Evolutionary conservation across 2,113 vertebrate species (phyloP).

Genomic region (Nestor notabilis): DNA sequence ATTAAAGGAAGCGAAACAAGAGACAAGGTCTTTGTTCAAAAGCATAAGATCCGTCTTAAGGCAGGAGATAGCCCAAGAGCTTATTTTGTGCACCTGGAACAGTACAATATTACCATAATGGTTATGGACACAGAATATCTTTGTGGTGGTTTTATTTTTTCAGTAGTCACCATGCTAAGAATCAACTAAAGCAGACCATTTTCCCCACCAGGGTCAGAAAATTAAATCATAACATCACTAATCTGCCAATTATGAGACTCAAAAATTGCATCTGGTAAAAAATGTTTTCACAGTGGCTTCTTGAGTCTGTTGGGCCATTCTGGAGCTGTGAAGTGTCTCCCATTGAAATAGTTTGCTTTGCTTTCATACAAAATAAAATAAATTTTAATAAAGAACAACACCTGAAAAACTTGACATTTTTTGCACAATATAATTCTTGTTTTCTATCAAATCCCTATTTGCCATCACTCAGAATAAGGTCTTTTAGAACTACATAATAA

Average conservation of each 20-base stretch:
- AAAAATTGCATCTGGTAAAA: neutral
- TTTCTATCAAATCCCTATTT: neutral
- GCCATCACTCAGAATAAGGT: neutral
- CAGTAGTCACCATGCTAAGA: neutral
- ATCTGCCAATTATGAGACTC: neutral
- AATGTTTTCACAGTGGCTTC: neutral
- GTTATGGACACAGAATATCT: accelerated
- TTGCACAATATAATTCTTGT: neutral
- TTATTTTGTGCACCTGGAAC: neutral
- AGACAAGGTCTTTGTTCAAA: neutral
- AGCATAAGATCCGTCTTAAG: neutral
- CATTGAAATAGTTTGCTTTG: neutral
- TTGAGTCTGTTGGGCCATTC: neutral
- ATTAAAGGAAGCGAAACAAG: neutral
- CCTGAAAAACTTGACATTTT: neutral
- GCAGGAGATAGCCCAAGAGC: neutral
- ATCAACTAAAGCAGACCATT: neutral
- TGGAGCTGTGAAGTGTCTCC: neutral
- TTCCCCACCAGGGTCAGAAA: neutral
- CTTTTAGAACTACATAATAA: neutral
- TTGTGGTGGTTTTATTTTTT: neutral
- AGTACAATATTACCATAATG: neutral
- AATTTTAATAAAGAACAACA: accelerated
- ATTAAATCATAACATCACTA: neutral
- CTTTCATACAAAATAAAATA: neutral